These are phyloP conservation scores for Scelioninae gen. 2 DNA, from an alignment of 2,888 invertebrate species.

Conservation along the genomic window DNA sequence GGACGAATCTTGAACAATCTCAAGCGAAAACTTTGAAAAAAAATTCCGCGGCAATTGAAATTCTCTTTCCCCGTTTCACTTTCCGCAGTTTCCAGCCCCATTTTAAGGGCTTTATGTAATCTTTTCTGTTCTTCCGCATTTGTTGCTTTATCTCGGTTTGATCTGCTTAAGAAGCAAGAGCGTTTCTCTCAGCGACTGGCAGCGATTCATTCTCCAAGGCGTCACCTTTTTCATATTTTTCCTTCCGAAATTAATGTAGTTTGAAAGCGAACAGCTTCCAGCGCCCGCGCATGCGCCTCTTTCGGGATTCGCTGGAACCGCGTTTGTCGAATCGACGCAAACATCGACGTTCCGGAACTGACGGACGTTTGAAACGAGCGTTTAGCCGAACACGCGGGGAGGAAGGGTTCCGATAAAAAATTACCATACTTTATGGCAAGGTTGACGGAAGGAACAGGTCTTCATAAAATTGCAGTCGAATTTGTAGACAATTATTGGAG, in stretches of 20 bases:
- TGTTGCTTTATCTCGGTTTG: conserved; percentile 48
- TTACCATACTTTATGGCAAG: no score
- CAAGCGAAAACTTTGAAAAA: conserved; percentile 35
- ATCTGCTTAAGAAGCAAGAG: conserved; percentile 47
- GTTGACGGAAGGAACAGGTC: no score
- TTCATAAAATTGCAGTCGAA: no score
- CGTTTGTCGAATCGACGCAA: conserved; percentile 21
- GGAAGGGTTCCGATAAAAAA: no score
- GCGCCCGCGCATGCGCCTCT: no score
- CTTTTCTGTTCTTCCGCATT: conserved; percentile 51
- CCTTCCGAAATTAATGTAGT: conserved; percentile 46
- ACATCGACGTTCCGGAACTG: no score
- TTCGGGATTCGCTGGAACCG: not conserved
- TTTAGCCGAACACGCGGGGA: no score
- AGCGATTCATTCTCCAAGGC: conserved; percentile 34
- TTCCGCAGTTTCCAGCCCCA: conserved; percentile 41
- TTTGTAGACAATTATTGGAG: no score
- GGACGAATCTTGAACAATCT: conserved; percentile 8
- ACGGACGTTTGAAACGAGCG: no score
- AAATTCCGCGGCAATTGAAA: conserved; percentile 43
- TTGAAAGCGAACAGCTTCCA: conserved; percentile 37
- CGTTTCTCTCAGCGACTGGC: conserved; percentile 40
- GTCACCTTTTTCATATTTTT: conserved; percentile 46
- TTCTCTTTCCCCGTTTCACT: conserved; percentile 29
- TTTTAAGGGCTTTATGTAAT: conserved; percentile 49